phyloP scores from a whole-genome alignment of 2,113 vertebrate genomes.

The Formicarius rufipectus region DNA sequence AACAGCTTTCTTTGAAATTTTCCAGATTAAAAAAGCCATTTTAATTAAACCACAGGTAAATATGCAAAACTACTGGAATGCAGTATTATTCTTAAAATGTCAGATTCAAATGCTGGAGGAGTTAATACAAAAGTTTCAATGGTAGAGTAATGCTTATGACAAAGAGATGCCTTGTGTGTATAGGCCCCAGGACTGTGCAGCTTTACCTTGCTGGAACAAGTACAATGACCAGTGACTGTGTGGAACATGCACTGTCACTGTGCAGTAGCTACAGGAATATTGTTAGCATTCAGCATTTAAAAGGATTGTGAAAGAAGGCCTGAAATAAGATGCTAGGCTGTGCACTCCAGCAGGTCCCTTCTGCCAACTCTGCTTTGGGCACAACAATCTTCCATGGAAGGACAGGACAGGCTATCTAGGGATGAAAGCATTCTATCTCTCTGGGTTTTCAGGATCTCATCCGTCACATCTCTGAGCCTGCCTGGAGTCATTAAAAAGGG shows the following conservation, averaged over 20 bases:
- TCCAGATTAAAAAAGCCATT: not conserved
- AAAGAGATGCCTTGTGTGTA: not conserved
- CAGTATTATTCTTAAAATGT: not conserved
- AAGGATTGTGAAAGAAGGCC: not conserved
- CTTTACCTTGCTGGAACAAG: not conserved
- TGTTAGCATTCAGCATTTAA: not conserved
- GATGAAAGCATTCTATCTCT: not conserved
- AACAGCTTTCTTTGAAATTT: not conserved
- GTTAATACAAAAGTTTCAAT: not conserved
- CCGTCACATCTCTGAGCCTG: not conserved
- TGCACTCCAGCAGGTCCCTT: not conserved
- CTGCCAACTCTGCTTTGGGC: not conserved
- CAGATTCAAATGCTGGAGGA: not conserved
- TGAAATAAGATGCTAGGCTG: not conserved
- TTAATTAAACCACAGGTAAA: not conserved
- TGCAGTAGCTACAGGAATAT: not conserved
- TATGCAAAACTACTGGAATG: not conserved
- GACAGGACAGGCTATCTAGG: not conserved
- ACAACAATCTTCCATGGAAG: not conserved
- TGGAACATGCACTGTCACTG: not conserved
- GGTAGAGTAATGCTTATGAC: not conserved
- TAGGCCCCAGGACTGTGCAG: not conserved
- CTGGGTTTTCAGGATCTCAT: not conserved
- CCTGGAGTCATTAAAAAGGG: not conserved
- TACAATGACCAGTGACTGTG: not conserved